These are phyloP conservation scores for Orthosia gracilis DNA, from an alignment of 2,888 invertebrate species.

Conservation along the genomic window DNA sequence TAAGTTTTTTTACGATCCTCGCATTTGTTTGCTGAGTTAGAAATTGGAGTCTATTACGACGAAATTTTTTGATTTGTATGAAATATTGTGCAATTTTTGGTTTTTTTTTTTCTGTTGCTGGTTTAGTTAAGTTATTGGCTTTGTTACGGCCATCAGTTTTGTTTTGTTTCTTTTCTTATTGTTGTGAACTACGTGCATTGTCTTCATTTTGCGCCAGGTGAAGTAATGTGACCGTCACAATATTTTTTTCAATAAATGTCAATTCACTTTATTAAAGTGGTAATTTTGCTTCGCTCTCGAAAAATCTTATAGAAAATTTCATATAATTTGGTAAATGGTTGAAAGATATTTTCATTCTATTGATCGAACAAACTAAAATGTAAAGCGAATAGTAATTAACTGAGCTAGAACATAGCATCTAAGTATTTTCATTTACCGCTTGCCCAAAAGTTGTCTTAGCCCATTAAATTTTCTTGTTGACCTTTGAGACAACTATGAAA, in stretches of 20 bases:
- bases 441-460: slow-evolving; percentile 17
- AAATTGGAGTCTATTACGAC: slow-evolving; percentile 50
- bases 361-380: neutral
- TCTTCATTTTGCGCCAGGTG: slow-evolving; percentile 20
- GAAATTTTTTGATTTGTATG: slow-evolving; percentile 38
- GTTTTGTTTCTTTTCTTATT: neutral
- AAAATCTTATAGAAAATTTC: neutral
- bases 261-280: slow-evolving; percentile 17
- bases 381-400: neutral
- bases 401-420: slow-evolving; percentile 1
- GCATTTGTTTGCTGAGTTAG: slow-evolving; percentile 64
- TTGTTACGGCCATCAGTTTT: neutral
- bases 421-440: slow-evolving; percentile 12
- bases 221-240: neutral
- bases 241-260: slow-evolving; percentile 10
- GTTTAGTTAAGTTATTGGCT: neutral
- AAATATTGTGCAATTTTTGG: slow-evolving; percentile 15
- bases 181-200: neutral
- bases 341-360: slow-evolving; percentile 5
- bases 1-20: slow-evolving; percentile 68
- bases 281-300: slow-evolving; percentile 5
- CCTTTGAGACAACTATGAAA: slow-evolving; percentile 43
- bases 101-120: slow-evolving; percentile 1
- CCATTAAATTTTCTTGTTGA: slow-evolving; percentile 35
- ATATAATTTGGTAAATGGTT: neutral